Percentiles rank a stretch among this genome's conserved stretches.
Evolutionary conservation across 2,797 vertebrate genomes (phyloP).

Genomic region (Pangasius krempfi): DNA sequence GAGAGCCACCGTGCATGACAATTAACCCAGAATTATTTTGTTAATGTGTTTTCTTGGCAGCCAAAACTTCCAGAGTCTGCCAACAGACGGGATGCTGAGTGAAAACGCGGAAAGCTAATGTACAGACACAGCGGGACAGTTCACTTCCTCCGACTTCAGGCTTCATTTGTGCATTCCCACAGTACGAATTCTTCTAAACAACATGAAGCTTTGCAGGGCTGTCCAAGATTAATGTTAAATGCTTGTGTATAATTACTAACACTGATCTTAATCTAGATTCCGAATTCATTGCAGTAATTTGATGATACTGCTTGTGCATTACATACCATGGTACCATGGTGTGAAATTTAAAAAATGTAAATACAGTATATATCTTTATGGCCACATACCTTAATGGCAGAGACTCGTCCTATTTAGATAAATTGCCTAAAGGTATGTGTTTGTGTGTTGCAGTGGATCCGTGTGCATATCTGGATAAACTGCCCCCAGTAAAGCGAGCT

Average conservation of each 20-base stretch:
- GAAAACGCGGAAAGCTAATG: slow-evolving; percentile 61
- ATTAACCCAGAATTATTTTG: slow-evolving; percentile 58
- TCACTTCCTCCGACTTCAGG: slow-evolving; percentile 45
- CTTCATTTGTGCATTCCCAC: slow-evolving; percentile 47
- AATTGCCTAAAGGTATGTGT: slow-evolving; percentile 22
- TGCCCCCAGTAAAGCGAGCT: slow-evolving; percentile 3
- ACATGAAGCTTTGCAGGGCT: slow-evolving; percentile 49
- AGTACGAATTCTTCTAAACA: slow-evolving; percentile 37
- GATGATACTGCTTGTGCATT: background rate
- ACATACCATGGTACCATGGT: background rate
- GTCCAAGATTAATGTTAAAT: slow-evolving; percentile 59
- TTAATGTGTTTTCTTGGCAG: slow-evolving; percentile 63
- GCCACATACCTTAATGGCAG: background rate
- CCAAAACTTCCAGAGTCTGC: slow-evolving; percentile 55
- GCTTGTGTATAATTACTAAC: slow-evolving; percentile 57
- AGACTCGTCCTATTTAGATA: slow-evolving; percentile 28
- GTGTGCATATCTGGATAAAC: slow-evolving; percentile 36
- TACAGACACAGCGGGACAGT: slow-evolving; percentile 48
- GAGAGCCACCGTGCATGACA: slow-evolving; percentile 49
- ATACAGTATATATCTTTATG: slow-evolving; percentile 22
- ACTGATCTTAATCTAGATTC: slow-evolving; percentile 62
- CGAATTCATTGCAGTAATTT: slow-evolving; percentile 49
- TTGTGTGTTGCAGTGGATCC: background rate
- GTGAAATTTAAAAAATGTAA: slow-evolving; percentile 35
- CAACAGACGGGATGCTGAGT: slow-evolving; percentile 53